A percentile compares a stretch with the other conserved stretches of the same genome.
Evolutionary conservation across 2,888 invertebrate genomes (phyloP).

Genomic region (Pycnomerus fuliginosus): DNA sequence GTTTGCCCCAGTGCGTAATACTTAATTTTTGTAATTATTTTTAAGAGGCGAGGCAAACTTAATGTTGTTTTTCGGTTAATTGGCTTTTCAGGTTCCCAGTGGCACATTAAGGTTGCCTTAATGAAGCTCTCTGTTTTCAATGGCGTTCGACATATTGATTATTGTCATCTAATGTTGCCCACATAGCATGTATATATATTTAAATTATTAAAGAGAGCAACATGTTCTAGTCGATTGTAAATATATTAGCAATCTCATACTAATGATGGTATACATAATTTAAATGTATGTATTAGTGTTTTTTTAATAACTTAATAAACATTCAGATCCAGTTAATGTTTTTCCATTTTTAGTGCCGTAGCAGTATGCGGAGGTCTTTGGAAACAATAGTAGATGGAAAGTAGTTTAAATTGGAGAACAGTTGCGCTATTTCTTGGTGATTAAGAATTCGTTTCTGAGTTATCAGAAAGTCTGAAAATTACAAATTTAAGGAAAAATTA

Average conservation of each 20-base stretch:
- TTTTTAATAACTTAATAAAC: conserved; percentile 48
- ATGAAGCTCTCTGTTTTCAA: conserved; percentile 27
- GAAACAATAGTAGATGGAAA: too few species aligned
- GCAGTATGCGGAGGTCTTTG: too few species aligned
- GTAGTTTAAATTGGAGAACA: too few species aligned
- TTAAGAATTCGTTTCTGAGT: too few species aligned
- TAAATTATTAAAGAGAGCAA: conserved; percentile 37
- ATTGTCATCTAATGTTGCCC: conserved; percentile 31
- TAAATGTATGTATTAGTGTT: conserved; percentile 47
- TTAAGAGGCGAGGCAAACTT: conserved; percentile 12
- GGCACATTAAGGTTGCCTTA: conserved; percentile 30
- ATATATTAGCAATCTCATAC: conserved; percentile 46
- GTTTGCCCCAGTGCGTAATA: conserved; percentile 32
- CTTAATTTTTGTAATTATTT: too few species aligned
- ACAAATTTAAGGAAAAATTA: too few species aligned
- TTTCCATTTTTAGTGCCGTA: too few species aligned
- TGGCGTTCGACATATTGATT: conserved; percentile 22
- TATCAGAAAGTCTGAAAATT: too few species aligned
- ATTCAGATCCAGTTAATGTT: too few species aligned
- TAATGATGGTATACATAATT: conserved; percentile 47
- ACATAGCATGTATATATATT: conserved; percentile 40
- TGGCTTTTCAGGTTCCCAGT: too few species aligned
- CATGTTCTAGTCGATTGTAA: conserved; percentile 50
- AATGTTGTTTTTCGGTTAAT: conserved; percentile 25
- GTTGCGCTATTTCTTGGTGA: too few species aligned